phyloP scores from a whole-genome alignment of 1,140 invertebrate species.

The Temnothorax nylanderi region DNA sequence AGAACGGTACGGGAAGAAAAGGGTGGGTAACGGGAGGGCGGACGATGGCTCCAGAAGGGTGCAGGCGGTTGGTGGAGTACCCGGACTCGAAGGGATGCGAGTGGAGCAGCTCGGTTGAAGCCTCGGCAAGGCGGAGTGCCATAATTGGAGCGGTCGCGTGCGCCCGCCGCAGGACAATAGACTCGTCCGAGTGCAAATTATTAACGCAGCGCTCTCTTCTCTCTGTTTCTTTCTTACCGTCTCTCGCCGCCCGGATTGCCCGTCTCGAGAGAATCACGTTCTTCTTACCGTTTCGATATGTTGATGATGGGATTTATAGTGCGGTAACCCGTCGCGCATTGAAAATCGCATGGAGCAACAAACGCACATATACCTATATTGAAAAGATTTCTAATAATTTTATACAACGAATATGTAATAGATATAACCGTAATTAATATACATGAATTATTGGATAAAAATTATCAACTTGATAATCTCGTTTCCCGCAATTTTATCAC shows the following conservation, averaged over 20 bases:
- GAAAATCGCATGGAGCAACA: background rate
- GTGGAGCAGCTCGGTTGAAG: slow-evolving; percentile 67
- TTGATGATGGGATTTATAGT: background rate
- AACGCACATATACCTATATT: background rate
- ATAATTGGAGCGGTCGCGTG: slow-evolving; percentile 85
- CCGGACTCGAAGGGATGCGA: slow-evolving; percentile 38
- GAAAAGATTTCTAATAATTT: slow-evolving; percentile 13
- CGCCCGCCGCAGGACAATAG: slow-evolving; percentile 82
- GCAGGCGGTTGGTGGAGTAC: slow-evolving; percentile 43
- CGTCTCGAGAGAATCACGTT: slow-evolving; percentile 30
- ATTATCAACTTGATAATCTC: background rate
- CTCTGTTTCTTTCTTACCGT: slow-evolving; percentile 63
- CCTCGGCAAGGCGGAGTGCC: slow-evolving; percentile 77
- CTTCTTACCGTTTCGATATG: background rate
- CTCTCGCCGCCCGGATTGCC: background rate
- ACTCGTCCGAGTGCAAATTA: slow-evolving; percentile 84
- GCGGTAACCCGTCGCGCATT: background rate
- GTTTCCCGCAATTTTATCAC: background rate
- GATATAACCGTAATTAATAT: background rate
- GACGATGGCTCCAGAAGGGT: slow-evolving; percentile 26
- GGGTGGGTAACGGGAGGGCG: slow-evolving; percentile 39
- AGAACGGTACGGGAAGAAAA: slow-evolving; percentile 46
- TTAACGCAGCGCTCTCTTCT: slow-evolving; percentile 77
- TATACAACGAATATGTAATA: no score
- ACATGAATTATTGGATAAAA: background rate